These are phyloP conservation scores for Trachelus troglodyta DNA, from an alignment of 2,888 invertebrate genomes.

Conservation along the genomic window DNA sequence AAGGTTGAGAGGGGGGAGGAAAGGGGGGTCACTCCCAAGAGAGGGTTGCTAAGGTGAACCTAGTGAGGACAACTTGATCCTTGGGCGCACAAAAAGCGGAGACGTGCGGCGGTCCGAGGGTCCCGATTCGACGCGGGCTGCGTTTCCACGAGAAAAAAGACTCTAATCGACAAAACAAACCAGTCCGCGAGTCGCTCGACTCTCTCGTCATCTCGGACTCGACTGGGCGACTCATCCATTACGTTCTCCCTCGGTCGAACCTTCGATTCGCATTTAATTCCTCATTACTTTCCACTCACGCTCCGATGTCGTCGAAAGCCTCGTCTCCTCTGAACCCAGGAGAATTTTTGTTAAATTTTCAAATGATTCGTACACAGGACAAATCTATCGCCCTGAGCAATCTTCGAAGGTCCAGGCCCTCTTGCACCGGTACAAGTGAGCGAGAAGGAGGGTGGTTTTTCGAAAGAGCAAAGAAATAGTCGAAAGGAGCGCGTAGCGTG, in stretches of 20 bases:
- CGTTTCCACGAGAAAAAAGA: slow-evolving; percentile 1
- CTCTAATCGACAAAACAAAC: slow-evolving; percentile 4
- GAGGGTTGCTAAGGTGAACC: background rate
- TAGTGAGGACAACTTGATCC: slow-evolving; percentile 24
- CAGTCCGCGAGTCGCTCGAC: background rate
- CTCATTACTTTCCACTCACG: no score
- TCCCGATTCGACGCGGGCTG: slow-evolving; percentile 20
- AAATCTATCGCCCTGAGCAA: no score
- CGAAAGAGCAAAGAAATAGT: background rate
- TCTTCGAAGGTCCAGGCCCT: no score
- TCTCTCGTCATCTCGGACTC: background rate
- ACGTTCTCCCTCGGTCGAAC: background rate
- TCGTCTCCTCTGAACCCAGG: no score
- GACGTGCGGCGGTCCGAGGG: slow-evolving; percentile 24
- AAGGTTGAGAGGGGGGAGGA: background rate
- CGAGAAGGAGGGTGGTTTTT: background rate
- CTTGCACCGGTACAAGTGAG: background rate
- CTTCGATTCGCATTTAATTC: background rate
- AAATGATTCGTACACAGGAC: no score
- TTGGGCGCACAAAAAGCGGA: slow-evolving; percentile 20
- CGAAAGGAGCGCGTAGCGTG: background rate
- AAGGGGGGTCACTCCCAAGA: background rate
- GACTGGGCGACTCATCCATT: background rate
- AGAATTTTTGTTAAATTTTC: no score
- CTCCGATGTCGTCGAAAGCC: no score